Base-by-base conservation (phyloP, 2,797 vertebrate species). In the Paratrypauchen microcephalus region DNA sequence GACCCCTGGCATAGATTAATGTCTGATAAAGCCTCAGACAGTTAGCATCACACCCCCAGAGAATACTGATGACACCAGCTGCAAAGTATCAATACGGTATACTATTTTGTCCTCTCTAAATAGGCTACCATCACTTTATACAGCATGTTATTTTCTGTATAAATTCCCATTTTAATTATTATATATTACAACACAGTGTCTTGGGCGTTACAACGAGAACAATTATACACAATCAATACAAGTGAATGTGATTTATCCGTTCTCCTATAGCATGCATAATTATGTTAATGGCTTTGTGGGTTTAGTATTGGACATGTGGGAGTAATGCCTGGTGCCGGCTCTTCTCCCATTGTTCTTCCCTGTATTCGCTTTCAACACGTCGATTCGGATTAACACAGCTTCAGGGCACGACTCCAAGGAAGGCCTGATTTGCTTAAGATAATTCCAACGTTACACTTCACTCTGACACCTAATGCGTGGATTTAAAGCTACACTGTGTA, bases 371-470 rank as follows among this genome's bases (percentile, higher is more conserved):
- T 18, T 18, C 41, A 48, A 19, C 62, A 0, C 18, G 41, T 64
- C 62, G 19, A 64, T 64, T 48, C 23, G 32, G 48, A 54, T 54
- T 52, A 52, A 65, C 19, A 4, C 64, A 11, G 48, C 47, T 65
- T 15, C 15, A 21, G 48, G 64, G 64, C 48, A 66, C 26, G 47
- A 7, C 47, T 52, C 26, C 9, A 54, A 32, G 8, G 4, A 56
- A 66, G 24, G 21, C n/a, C 32, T 23, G n/a, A 66, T 66, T 56
- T 55, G 16, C 21, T 32, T 32, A 65, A 65, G n/a, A 36, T 62
- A 24, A 62, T 62, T 62, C 45, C 39, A 41, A 12, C 21, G 45
- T 63, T 24, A 45, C 41, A 3, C n/a, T n/a, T n/a, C n/a, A 63
- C 47, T 16, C 39, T 47, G 61, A 15, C 12, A 47, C 13, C 24